Conservation (phyloP, 2,113 vertebrate genomes). For the Elgaria multicarinata region DNA sequence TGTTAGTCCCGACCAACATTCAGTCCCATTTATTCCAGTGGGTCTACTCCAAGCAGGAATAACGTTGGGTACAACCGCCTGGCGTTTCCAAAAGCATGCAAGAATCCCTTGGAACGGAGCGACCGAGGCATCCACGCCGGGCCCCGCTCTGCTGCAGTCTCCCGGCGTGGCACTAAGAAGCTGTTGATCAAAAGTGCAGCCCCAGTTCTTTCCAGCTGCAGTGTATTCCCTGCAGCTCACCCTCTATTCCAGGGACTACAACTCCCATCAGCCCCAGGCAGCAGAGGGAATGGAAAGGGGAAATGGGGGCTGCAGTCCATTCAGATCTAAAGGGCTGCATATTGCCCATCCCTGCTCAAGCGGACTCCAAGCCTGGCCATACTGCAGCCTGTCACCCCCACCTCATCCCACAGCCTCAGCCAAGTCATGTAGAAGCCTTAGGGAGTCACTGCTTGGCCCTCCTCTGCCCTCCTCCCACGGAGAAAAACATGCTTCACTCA, state of each 20-base stretch:
- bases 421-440: neutral
- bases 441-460: neutral
- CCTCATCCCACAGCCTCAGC: neutral
- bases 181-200: neutral
- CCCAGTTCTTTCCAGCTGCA: neutral
- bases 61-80: too few relatives aligned
- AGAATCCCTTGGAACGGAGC: neutral
- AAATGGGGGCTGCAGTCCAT: neutral
- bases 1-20: too few relatives aligned
- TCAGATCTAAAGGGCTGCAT: neutral
- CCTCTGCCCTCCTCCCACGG: too few relatives aligned
- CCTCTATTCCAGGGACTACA: neutral
- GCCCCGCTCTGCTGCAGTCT: too few relatives aligned
- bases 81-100: neutral
- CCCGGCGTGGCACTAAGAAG: too few relatives aligned
- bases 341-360: neutral
- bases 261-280: neutral
- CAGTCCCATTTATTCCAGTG: too few relatives aligned
- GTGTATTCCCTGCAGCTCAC: neutral
- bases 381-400: neutral
- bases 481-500: neutral
- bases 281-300: neutral
- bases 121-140: neutral
- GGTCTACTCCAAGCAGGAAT: too few relatives aligned
- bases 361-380: neutral